These are phyloP conservation scores for Alviniconcha strummeri DNA, from an alignment of 2,888 invertebrate genomes.

Conservation along the genomic window DNA sequence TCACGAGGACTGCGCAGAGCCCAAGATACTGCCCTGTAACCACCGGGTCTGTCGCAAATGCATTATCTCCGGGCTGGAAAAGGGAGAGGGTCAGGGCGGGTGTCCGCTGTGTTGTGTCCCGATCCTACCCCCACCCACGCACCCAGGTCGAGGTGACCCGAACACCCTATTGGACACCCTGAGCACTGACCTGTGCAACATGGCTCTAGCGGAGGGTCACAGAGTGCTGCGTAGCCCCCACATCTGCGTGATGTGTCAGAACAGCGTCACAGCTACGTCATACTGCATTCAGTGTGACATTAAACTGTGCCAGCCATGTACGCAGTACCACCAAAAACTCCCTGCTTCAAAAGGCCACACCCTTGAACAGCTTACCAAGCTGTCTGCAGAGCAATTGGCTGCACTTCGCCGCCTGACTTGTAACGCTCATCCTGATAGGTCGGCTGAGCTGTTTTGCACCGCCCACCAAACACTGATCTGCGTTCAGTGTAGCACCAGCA, in stretches of 20 bases:
- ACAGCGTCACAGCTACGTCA: background rate
- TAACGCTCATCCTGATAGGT: background rate
- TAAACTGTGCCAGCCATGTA: background rate
- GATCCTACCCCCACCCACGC: background rate
- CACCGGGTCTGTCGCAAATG: slow-evolving; percentile 5
- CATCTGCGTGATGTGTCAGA: background rate
- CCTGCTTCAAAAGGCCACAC: background rate
- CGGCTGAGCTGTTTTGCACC: slow-evolving; percentile 14
- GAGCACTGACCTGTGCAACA: background rate
- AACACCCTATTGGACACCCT: slow-evolving; percentile 14
- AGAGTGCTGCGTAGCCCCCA: background rate
- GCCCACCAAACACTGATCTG: slow-evolving; percentile 6
- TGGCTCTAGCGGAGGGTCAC: slow-evolving; percentile 2
- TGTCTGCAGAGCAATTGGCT: too few relatives aligned
- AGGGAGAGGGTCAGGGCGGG: background rate
- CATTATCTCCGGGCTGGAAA: background rate
- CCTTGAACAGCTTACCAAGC: background rate
- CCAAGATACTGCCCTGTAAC: slow-evolving; percentile 10
- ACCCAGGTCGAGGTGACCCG: background rate
- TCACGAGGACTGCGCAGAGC: background rate
- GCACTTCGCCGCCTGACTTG: background rate
- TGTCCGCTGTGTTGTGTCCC: background rate
- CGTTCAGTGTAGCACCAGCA: background rate
- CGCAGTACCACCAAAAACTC: background rate
- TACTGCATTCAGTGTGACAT: slow-evolving; percentile 4